Base-by-base conservation (phyloP, 2,888 invertebrate species). In the Phyllotreta striolata region DNA sequence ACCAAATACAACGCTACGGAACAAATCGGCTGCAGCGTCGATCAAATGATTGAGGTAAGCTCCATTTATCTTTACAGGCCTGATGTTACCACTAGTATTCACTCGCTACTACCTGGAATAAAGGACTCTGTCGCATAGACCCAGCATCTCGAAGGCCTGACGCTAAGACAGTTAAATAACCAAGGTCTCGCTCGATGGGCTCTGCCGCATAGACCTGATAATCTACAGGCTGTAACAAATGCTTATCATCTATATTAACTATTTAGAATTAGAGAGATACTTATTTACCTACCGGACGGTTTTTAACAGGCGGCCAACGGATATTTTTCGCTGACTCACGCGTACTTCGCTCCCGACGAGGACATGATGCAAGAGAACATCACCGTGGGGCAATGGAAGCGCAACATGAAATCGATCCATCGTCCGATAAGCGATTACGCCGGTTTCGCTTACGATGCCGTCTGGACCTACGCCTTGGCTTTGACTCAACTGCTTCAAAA, bases 361-460 rank as follows among this genome's bases (percentile, higher is more conserved):
- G 78, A 80, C 0, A 79, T 85, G 10, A 89, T 88, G 84, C 88
- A 88, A 73, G 88, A 90, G 71, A 86, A 86, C 54, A 85, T 84
- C 13, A 88, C 89, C 0, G 88, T 92, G 0, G 79, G 82, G 0
- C 77, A 87, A 64, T 93, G 91, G 90, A 82, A 83, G 66, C 63
- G 81, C 7, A 76, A 80, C 1, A 81, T 83, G 66, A 62, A 81
- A 6, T 76, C 80, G 1, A 87, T 87, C 72, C 62, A n/a, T 58
- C 72, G 14, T 6, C 72, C 77, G n/a, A 73, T 76, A 6, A 89
- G 89, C 0, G 84, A 86, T 69, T 92, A 90, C 77, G 90, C 89
- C 0, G 90, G 90, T 0, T 92, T 88, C 76, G 90, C 91, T 0
- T 93, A 93, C 74, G 93, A 93, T 79, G 92, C 91, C 0, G 89